Evolutionary conservation across 92 coral and sea anemone species (phyloP), one percentile per base, ranked within the genome.

Genomic region (Umimayanthus chanpuru): DNA sequence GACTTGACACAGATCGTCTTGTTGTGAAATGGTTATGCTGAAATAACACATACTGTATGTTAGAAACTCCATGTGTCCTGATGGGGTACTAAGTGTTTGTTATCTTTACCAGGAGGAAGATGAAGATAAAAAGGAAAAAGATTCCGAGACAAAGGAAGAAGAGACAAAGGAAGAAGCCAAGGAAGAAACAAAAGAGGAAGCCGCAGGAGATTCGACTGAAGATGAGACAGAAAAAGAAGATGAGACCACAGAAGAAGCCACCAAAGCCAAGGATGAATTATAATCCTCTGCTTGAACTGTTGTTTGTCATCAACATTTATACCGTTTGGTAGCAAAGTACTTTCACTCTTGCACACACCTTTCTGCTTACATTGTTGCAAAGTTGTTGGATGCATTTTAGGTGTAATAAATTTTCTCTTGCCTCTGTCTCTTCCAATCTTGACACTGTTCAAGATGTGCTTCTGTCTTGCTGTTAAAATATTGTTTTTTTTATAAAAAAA

Each of bases 211-310:
- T 25, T 89, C 92, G 1, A 82, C 71, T 41, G 88, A 81, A 66
- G 90, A 81, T 65, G 91, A 80, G 14, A 86, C 82, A 44, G 90
- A 49, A 6, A 79, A 90, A 55, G 91, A 90, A 30, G 94, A 95
- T 75, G 97, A 94, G 18, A 90, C 89, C 28, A 87, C 90, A 67
- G 93, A 90, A 41, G 96, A 94, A 87, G 98, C 94, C 89, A 76
- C 93, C 40, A 81, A 88, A 43, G 30, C 93, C 79, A 93, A 94
- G 80, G 98, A 95, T 86, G 98, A 95, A 90, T 92, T 95, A 87
- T 95, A 92, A 92, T 76, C 88, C 41, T 4, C 2, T 43, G 70
- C 39, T 50, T 80, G 72, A 23, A 80, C 71, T 83, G 44, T 20
- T n/a, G n/a, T 41, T 68, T n/a, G 67, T 71, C 12, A 16, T 44